Evolutionary conservation across 1,140 invertebrate genomes (phyloP), one percentile per base, ranked within the genome.

Genomic region (Steinernema feltiae): DNA sequence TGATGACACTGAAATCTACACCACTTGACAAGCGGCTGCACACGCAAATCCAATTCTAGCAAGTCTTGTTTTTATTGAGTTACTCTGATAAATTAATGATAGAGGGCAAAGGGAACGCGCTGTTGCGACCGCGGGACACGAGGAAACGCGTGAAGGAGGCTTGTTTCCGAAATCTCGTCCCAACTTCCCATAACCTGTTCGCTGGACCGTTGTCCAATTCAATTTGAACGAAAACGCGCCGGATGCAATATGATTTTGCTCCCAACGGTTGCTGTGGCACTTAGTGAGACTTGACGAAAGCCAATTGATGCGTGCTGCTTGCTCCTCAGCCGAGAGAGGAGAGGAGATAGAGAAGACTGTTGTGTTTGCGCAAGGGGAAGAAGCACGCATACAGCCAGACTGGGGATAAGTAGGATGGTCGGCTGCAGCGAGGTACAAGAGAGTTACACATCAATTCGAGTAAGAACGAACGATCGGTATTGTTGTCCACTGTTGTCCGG

Each of bases 41-140:
- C 53, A 21, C 53, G 53, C 53, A 63, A 63, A 63, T 63, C 53
- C 53, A 63, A 63, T 63, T 63, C 24, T 15, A 63, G 53, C 53
- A 21, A 3, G 53, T 63, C 53, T 63, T 63, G 53, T 63, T 63
- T 63, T 63, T 63, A 63, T 63, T 63, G 53, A 63, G 53, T 63
- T 63, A 63, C 53, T 63, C 53, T 63, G 53, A 63, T 63, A 63
- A 63, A 63, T 63, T 63, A 63, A 63, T 63, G 53, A 63, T 63
- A 63, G 53, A 63, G 53, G 53, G 53, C 53, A 63, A 63, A 63
- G 53, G 53, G 53, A 63, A 21, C 53, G 53, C 7, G 3, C 12
- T 15, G 24, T 63, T 41, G 18, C 7, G 35, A 41, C 35, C 35
- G 35, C 35, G 7, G n/a, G n/a, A n/a, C n/a, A n/a, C n/a, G 18